Evolutionary conservation across 2,888 invertebrate species (phyloP).

Genomic region (Chloroclystis v-ata): DNA sequence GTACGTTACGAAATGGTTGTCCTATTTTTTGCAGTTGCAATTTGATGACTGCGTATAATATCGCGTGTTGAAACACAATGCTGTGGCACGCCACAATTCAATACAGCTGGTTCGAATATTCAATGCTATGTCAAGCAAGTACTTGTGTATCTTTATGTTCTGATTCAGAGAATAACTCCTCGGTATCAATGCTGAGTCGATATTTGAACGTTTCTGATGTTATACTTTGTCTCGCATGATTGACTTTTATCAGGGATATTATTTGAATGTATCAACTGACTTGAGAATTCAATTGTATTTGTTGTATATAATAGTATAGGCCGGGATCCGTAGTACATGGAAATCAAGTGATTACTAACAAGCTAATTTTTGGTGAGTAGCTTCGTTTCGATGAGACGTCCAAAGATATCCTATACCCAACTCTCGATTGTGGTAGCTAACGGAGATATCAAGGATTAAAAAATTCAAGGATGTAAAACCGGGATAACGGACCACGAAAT

Average conservation of each 20-base stretch:
- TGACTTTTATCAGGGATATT: not conserved
- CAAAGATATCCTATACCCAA: too few species aligned
- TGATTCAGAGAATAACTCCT: slow-evolving; percentile 24
- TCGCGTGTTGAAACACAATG: slow-evolving; percentile 33
- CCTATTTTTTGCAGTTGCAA: slow-evolving; percentile 30
- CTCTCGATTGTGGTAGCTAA: too few species aligned
- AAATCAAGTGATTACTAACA: too few species aligned
- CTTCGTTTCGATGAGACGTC: too few species aligned
- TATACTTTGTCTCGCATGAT: slow-evolving; percentile 15
- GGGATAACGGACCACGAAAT: too few species aligned
- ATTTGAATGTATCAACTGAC: not conserved
- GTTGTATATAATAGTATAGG: too few species aligned
- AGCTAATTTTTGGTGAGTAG: too few species aligned
- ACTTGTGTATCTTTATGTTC: slow-evolving; percentile 19
- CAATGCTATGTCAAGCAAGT: slow-evolving; percentile 27
- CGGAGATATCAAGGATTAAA: too few species aligned
- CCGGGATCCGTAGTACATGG: too few species aligned
- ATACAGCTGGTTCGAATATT: slow-evolving; percentile 28
- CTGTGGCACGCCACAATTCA: slow-evolving; percentile 27
- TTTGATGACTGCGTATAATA: slow-evolving; percentile 33
- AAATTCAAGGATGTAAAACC: too few species aligned
- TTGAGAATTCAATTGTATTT: too few species aligned
- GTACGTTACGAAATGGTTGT: slow-evolving; percentile 28
- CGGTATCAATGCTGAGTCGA: slow-evolving; percentile 15
- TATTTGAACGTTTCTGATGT: slow-evolving; percentile 17